Conservation (phyloP, 2,888 invertebrate species). For the Clusia tigrina region DNA sequence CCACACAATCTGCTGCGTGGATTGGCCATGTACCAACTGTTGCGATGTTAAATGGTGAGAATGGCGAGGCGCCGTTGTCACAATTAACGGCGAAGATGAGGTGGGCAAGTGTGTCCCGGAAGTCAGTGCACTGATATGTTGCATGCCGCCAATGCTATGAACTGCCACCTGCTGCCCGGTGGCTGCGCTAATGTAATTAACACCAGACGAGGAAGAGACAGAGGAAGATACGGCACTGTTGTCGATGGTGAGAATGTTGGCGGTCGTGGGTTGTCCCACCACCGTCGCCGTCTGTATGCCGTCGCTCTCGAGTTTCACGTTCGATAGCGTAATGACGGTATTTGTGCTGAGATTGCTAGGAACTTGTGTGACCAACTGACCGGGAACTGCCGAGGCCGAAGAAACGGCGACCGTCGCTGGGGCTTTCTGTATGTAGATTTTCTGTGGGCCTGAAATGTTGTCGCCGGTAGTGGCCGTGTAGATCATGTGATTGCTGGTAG, state of each 20-base stretch:
- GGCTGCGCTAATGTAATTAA: conserved; percentile 56
- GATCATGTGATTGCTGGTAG: conserved; percentile 58
- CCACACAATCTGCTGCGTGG: conserved; percentile 57
- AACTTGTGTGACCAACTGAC: conserved; percentile 40
- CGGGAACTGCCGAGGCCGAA: conserved; percentile 18
- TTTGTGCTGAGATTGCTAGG: conserved; percentile 51
- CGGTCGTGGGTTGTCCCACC: conserved; percentile 20
- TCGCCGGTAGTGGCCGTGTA: conserved; percentile 56
- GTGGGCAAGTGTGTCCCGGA: conserved; percentile 36
- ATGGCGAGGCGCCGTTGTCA: conserved; percentile 56
- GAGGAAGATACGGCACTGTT: conserved; percentile 11
- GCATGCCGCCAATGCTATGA: conserved; percentile 53
- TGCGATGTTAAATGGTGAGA: conserved; percentile 45
- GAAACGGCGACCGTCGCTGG: conserved; percentile 43
- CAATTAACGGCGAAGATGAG: conserved; percentile 49
- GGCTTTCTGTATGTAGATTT: conserved; percentile 55
- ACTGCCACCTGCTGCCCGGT: conserved; percentile 58
- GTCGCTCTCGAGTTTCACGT: conserved; percentile 57
- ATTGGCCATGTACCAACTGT: conserved; percentile 45
- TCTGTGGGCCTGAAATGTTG: conserved; percentile 47
- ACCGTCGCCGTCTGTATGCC: conserved; percentile 29
- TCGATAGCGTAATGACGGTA: conserved; percentile 57
- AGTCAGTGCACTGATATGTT: conserved; percentile 38
- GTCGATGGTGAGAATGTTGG: conserved; percentile 31
- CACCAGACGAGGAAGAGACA: conserved; percentile 41